Evolutionary conservation across 2,797 vertebrate genomes (phyloP).

Genomic region (Neosilurus mollespiculum): DNA sequence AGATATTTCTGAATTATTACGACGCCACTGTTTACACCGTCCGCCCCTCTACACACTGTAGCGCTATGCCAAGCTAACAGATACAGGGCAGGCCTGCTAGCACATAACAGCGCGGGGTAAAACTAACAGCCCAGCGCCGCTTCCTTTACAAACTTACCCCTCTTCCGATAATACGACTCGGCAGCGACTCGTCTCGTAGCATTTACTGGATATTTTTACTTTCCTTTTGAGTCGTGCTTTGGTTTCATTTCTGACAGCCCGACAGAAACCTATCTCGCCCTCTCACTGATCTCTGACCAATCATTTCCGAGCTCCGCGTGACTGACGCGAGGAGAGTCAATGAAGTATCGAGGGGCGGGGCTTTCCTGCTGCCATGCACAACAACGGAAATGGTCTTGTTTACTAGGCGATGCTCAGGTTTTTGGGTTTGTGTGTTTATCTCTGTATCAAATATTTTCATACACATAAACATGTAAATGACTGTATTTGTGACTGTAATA

Average conservation of each 20-base stretch:
- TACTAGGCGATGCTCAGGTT: not conserved
- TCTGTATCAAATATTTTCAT: not conserved
- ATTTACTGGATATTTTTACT: not conserved
- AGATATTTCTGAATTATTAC: not conserved
- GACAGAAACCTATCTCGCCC: not conserved
- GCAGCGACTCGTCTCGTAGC: not conserved
- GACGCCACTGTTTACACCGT: slow-evolving; percentile 11
- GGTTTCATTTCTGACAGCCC: slow-evolving; percentile 45
- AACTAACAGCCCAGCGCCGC: not conserved
- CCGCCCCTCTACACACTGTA: not conserved
- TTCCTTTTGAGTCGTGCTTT: slow-evolving; percentile 30
- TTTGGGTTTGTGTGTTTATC: not conserved
- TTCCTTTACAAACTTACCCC: not conserved
- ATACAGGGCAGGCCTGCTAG: slow-evolving; percentile 17
- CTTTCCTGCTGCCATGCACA: not conserved
- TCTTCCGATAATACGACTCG: not conserved
- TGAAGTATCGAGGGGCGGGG: slow-evolving; percentile 1
- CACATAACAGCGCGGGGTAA: not conserved
- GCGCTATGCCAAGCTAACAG: slow-evolving; percentile 16
- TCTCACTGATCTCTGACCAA: slow-evolving; percentile 6
- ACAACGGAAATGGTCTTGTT: slow-evolving; percentile 8
- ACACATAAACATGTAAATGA: not conserved
- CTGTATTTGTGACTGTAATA: too few species aligned
- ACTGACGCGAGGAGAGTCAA: slow-evolving; percentile 21
- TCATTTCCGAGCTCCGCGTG: not conserved